Evolutionary conservation across 2,888 invertebrate genomes (phyloP).

Genomic region (Candidula unifasciata): DNA sequence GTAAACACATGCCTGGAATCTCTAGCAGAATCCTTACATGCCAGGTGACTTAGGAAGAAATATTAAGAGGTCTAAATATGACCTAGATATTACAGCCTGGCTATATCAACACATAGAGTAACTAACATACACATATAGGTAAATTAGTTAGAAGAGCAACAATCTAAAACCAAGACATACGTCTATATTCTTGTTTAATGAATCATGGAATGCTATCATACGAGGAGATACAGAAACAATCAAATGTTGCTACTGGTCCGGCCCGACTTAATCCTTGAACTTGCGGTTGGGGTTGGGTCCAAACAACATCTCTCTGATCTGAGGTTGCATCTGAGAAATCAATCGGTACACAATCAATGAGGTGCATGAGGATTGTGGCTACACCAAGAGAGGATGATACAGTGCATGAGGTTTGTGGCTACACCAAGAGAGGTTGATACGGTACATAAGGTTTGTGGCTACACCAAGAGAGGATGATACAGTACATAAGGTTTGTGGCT

Average conservation of each 20-base stretch:
- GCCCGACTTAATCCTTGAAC: slow-evolving; percentile 88
- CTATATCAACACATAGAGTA: not conserved
- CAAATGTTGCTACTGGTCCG: not conserved
- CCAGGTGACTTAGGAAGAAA: no score
- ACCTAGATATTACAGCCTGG: not conserved
- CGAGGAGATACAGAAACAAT: not conserved
- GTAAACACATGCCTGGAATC: no score
- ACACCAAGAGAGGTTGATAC: no score
- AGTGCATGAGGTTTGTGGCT: no score
- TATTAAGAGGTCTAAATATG: no score
- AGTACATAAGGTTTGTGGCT: no score
- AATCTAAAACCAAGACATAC: not conserved
- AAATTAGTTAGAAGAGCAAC: no score
- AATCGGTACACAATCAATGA: not conserved
- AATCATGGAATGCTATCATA: slow-evolving; percentile 7
- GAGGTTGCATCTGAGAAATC: slow-evolving; percentile 86
- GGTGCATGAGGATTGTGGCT: not conserved
- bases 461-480: no score
- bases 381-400: not conserved
- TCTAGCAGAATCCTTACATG: no score
- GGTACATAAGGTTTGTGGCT: no score
- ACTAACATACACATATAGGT: not conserved
- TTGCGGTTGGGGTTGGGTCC: slow-evolving; percentile 96
- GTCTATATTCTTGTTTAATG: slow-evolving; percentile 10
- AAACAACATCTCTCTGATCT: slow-evolving; percentile 95